Conservation (phyloP, 1,140 invertebrate species). For the Cryptotermes secundus region DNA sequence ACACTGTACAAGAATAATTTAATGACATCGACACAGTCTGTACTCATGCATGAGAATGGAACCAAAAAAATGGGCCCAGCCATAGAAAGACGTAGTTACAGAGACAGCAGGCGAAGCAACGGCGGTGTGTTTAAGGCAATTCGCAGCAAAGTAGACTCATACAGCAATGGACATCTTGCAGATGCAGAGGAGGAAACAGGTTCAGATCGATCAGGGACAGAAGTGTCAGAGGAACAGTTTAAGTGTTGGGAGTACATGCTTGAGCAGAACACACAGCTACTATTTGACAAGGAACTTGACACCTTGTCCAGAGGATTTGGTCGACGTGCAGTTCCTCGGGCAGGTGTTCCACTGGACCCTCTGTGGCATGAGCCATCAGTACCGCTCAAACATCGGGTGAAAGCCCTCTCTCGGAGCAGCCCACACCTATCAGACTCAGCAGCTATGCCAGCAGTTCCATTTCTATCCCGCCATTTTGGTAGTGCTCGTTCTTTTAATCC, state of each 20-base stretch:
- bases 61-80: conserved; percentile 43
- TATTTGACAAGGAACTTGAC: conserved; percentile 86
- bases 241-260: conserved; percentile 93
- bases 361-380: not conserved
- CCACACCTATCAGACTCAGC: conserved; percentile 54
- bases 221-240: conserved; percentile 78
- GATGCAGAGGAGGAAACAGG: conserved; percentile 52
- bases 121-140: conserved; percentile 31
- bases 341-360: conserved; percentile 35
- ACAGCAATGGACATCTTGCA: conserved; percentile 39
- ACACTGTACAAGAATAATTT: too few relatives aligned
- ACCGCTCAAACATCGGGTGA: conserved; percentile 32
- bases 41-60: conserved; percentile 46
- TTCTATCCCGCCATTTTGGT: conserved; percentile 74
- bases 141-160: conserved; percentile 30
- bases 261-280: conserved; percentile 83
- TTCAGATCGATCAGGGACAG: conserved; percentile 55
- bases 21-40: conserved; percentile 41
- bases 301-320: conserved; percentile 66
- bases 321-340: conserved; percentile 45
- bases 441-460: conserved; percentile 53
- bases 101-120: conserved; percentile 33
- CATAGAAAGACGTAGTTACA: conserved; percentile 34
- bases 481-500: conserved; percentile 73
- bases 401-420: conserved; percentile 56